Evolutionary conservation across 2,888 invertebrate species (phyloP), one percentile per base, ranked within the genome.

Genomic region (Sipha maydis): DNA sequence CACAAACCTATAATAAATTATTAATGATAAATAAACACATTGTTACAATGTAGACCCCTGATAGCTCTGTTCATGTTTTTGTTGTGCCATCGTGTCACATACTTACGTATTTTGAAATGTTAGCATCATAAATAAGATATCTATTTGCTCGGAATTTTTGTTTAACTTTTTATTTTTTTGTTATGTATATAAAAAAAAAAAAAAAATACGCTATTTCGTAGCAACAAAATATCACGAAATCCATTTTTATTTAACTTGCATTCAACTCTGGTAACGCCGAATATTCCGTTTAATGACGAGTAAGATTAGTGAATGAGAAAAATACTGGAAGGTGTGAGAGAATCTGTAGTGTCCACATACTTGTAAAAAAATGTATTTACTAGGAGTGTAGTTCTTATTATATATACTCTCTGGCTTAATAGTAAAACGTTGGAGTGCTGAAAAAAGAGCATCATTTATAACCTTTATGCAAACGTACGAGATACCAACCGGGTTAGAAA

Each of bases 1-100:
- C 21, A 61, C 75, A 61, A 88, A 88, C 80, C 80, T 79, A 73
- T 73, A 56, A 71, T 80, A 80, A 80, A 86, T 73, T 38, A 41
- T 75, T 41, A 86, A 86, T 38, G 56, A 38, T 86, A 79, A 73
- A 38, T 79, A 38, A 61, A 56, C 56, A 84, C 14, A 84, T 21
- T 76, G n/a, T 75, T 67, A 75, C 28, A 34, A 21, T 80, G 34
- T 67, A 61, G 61, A 67, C 38, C 25, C 34, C 61, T 28, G 54
- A 41, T 75, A 75, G 54, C 56, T 56, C 19, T 54, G 21, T n/a
- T 56, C 28, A 21, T 73, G 34, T 38, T 31, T 17, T 1, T 21
- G 3, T 75, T 75, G 38, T 75, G n/a, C 14, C 8, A 17, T 75
- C 38, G 38, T 75, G n/a, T 28, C 8, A 17, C 8, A n/a, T 73